Conservation (phyloP, 1,140 invertebrate species). For the Diplogasteroides magnus region DNA sequence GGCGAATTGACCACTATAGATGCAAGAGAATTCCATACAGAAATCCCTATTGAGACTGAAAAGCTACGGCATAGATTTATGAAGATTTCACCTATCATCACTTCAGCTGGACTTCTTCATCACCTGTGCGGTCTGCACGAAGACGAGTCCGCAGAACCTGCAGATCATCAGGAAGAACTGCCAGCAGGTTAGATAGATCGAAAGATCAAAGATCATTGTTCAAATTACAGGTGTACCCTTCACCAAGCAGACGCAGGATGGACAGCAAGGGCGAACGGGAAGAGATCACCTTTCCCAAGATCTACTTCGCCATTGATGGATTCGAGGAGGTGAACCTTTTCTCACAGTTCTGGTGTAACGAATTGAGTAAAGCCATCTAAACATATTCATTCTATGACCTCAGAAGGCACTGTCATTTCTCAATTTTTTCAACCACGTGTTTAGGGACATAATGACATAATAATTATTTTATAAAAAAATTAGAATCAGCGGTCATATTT, state of each 20-base stretch:
- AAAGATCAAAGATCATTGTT: no score
- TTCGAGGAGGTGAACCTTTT: constrained; percentile 84
- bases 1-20: no score
- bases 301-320: constrained; percentile 98
- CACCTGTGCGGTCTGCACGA: constrained; percentile 90
- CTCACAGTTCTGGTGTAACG: no score
- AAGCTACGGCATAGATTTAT: no score
- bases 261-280: constrained; percentile 95
- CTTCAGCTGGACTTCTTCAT: constrained; percentile 84
- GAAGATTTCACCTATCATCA: neutral
- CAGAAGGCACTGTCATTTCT: neutral
- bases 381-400: neutral
- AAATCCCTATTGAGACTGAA: no score
- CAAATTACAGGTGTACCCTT: constrained; percentile 87
- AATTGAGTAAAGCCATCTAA: neutral
- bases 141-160: constrained; percentile 90
- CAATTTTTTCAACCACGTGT: constrained; percentile 14
- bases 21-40: no score
- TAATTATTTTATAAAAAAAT: no score
- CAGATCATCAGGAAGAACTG: constrained; percentile 87
- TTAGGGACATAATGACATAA: no score
- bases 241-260: constrained; percentile 88
- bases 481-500: no score
- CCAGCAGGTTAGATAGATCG: constrained; percentile 62
- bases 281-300: constrained; percentile 96